These are phyloP conservation scores for Athripsodes cinereus DNA, from an alignment of 2,888 invertebrate genomes.

Conservation along the genomic window DNA sequence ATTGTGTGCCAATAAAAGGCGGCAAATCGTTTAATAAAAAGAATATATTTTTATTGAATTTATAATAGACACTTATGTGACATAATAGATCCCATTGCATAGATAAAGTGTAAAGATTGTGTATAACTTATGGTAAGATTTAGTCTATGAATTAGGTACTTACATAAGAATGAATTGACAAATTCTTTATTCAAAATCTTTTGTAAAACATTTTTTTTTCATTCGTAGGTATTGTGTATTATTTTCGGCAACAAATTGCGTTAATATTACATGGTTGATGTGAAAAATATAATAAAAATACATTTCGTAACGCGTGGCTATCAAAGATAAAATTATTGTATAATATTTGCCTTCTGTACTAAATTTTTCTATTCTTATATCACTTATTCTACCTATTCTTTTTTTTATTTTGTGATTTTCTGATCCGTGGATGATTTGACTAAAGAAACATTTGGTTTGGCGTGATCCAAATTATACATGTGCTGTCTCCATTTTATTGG, in stretches of 20 bases:
- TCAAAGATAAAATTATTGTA: background rate
- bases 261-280: slow-evolving; percentile 25
- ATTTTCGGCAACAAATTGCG: slow-evolving; percentile 22
- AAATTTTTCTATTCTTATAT: background rate
- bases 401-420: background rate
- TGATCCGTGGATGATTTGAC: background rate
- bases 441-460: background rate
- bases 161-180: slow-evolving; percentile 9
- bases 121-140: background rate
- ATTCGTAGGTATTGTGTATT: background rate
- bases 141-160: slow-evolving; percentile 1
- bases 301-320: slow-evolving; percentile 13
- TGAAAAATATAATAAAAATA: slow-evolving; percentile 9
- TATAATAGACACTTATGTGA: slow-evolving; percentile 6
- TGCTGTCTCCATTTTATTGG: too few species aligned
- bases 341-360: background rate
- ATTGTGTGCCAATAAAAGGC: slow-evolving; percentile 2
- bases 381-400: too few species aligned
- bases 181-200: slow-evolving; percentile 1
- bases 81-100: slow-evolving; percentile 7
- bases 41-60: slow-evolving; percentile 1
- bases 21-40: slow-evolving; percentile 11
- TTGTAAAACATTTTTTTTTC: background rate
- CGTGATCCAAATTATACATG: background rate
- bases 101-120: background rate